phyloP scores from a whole-genome alignment of 37 sponge, comb jelly and placozoan genomes.

The Chondrilla cf. caribensis region DNA sequence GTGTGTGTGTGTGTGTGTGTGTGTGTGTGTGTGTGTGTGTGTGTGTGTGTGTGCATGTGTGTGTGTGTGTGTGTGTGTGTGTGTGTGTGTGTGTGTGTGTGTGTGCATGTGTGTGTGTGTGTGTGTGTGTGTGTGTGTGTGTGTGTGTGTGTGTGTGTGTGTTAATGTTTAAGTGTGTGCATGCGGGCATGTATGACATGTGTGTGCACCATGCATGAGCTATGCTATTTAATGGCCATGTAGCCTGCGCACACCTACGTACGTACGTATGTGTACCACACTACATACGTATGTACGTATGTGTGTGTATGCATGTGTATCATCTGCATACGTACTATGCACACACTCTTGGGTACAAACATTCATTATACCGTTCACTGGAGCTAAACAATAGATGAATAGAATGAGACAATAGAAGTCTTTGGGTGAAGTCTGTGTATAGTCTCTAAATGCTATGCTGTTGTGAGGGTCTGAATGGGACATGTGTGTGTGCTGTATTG shows the following conservation, averaged over 20 bases:
- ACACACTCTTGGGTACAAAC: too few relatives aligned
- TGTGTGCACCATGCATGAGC: slow-evolving; percentile 13
- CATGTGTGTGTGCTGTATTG: too few relatives aligned
- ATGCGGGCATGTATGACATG: not conserved
- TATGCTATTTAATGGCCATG: too few relatives aligned
- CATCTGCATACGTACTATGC: too few relatives aligned
- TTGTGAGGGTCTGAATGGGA: too few relatives aligned
- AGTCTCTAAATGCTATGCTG: too few relatives aligned
- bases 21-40: slow-evolving; percentile 23
- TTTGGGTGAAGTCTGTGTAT: too few relatives aligned
- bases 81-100: slow-evolving; percentile 38
- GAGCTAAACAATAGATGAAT: too few relatives aligned
- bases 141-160: not conserved
- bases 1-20: slow-evolving; percentile 3
- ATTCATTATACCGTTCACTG: too few relatives aligned
- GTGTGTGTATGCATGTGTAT: too few relatives aligned
- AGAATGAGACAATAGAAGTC: too few relatives aligned
- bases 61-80: slow-evolving; percentile 21
- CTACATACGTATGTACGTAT: not conserved
- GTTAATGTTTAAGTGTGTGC: not conserved
- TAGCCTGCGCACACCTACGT: not conserved
- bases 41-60: slow-evolving; percentile 27
- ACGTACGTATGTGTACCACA: not conserved
- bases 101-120: slow-evolving; percentile 11
- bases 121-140: slow-evolving; percentile 16